A percentile compares a stretch with the other conserved stretches of the same genome.
phyloP scores from a whole-genome alignment of 1,140 invertebrate species.

The Cydia splendana region DNA sequence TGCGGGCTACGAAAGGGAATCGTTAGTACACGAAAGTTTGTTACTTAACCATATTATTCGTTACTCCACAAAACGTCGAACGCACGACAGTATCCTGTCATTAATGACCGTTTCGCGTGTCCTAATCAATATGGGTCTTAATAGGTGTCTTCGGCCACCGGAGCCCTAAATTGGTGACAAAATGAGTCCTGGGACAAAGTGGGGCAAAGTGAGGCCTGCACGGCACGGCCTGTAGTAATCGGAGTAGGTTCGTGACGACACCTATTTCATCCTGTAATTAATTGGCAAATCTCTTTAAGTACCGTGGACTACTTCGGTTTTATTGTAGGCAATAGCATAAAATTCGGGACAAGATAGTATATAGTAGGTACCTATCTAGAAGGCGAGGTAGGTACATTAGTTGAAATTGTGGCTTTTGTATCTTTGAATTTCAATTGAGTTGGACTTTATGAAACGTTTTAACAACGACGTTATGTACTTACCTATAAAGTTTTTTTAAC shows the following conservation, averaged over 20 bases:
- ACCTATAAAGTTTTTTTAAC: background rate
- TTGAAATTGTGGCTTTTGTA: too few relatives aligned
- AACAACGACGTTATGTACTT: too few relatives aligned
- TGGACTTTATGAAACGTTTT: too few relatives aligned
- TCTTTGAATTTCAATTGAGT: too few relatives aligned
- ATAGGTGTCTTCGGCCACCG: constrained; percentile 35
- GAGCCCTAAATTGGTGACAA: constrained; percentile 38
- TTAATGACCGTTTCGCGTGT: constrained; percentile 46
- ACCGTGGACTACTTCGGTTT: constrained; percentile 57
- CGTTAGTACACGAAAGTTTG: background rate
- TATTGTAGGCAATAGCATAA: constrained; percentile 18
- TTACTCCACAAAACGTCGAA: background rate
- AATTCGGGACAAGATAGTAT: background rate
- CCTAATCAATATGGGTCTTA: constrained; percentile 33
- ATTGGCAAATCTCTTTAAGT: constrained; percentile 65
- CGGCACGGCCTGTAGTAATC: constrained; percentile 34
- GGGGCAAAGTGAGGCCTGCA: constrained; percentile 47
- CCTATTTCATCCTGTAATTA: constrained; percentile 66
- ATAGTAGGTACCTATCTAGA: background rate
- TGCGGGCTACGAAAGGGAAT: too few relatives aligned
- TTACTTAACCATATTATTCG: background rate
- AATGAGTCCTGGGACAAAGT: constrained; percentile 46
- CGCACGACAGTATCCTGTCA: constrained; percentile 10
- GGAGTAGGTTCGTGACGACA: constrained; percentile 54
- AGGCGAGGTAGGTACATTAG: background rate